Evolutionary conservation across 1,140 invertebrate genomes (phyloP), one percentile per base, ranked within the genome.

Genomic region (Sweltsa coloradensis): DNA sequence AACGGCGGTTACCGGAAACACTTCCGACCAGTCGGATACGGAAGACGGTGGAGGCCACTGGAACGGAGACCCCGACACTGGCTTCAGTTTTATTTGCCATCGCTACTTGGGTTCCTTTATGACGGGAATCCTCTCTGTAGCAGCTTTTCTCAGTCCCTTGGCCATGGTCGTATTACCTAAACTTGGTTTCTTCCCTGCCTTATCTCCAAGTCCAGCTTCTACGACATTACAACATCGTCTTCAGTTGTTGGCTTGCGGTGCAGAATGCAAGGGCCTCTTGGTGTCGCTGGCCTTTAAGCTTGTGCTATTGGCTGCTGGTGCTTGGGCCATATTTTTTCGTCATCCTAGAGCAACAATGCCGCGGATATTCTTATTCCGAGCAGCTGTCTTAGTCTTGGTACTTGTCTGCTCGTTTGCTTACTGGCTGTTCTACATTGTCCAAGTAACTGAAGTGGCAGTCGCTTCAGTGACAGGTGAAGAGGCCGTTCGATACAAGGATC

Each of bases 371-470:
- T 72, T 96, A 29, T 92, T 94, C 60, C 75, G 91, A 57, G 83
- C 89, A 1, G 75, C 90, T 52, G 82, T 96, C 18, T 68, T 96
- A 39, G 74, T 91, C 11, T 75, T 97, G 26, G 79, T 95, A n/a
- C 79, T 92, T 40, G 75, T 97, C 9, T 88, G 93, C 61, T 89
- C 85, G 46, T 93, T 96, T 70, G 83, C 91, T 13, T 97, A 92
- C 68, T 99, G 95, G 94, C 70, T 98, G 0, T 98, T 98, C 65
- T 99, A 97, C 61, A 81, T 90, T 55, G 89, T 94, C 34, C 83
- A 95, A 73, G 79, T 91, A 52, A 83, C 76, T 21, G 83, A 83
- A 64, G 79, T 76, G n/a, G 76, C 79, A 18, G 79, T 81, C 63
- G 80, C 82, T 47, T 70, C 81, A n/a, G 81, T 78, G 13, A 79